Conservation (phyloP, 2,113 vertebrate species). For the Pedionomus torquatus region DNA sequence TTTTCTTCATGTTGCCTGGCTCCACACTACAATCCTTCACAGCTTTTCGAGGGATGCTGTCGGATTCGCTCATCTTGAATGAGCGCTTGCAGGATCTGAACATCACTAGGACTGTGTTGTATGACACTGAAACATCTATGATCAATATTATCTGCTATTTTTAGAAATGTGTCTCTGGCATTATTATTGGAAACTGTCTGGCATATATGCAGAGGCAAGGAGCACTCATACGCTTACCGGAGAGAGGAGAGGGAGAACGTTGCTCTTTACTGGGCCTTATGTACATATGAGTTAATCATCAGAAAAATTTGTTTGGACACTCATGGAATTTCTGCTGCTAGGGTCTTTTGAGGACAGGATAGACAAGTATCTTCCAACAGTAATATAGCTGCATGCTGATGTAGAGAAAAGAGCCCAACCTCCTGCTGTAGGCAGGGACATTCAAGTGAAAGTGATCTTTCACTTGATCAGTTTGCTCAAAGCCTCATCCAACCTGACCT, state of each 20-base stretch:
- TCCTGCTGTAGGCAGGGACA: background rate
- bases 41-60: background rate
- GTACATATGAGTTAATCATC: background rate
- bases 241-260: background rate
- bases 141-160: background rate
- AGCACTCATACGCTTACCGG: background rate
- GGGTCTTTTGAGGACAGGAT: background rate
- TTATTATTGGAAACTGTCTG: background rate
- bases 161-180: background rate
- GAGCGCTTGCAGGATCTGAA: background rate
- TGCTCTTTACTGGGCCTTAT: background rate
- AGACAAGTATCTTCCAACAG: background rate
- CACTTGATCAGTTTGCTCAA: background rate
- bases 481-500: background rate
- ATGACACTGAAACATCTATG: background rate
- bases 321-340: rapidly evolving
- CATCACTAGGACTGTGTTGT: background rate
- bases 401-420: background rate
- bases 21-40: background rate
- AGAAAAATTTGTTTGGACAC: background rate
- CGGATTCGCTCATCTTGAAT: background rate
- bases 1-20: background rate
- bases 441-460: too few relatives aligned
- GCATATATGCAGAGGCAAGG: background rate
- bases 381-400: rapidly evolving